These are phyloP conservation scores for Channa argus DNA, from an alignment of 2,113 vertebrate species.

Conservation along the genomic window DNA sequence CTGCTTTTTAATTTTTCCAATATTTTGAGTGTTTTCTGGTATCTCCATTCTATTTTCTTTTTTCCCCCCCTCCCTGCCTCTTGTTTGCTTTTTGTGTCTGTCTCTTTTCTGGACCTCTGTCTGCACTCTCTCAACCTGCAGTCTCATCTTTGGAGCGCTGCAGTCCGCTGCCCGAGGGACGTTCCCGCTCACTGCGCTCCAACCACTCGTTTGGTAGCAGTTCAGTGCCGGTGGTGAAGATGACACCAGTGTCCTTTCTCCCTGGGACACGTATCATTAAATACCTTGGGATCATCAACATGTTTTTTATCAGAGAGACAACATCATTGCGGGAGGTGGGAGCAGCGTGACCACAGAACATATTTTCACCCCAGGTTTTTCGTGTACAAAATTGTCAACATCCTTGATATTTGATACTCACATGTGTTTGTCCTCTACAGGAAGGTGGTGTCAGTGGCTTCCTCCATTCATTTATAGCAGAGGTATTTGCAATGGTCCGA, in stretches of 20 bases:
- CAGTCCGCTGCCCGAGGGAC: slow-evolving; percentile 90
- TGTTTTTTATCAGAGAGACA: slow-evolving; percentile 99
- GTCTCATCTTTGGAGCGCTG: slow-evolving; percentile 91
- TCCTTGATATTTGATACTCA: no score
- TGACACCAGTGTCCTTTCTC: slow-evolving; percentile 98
- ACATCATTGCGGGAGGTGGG: slow-evolving; percentile 96
- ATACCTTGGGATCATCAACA: slow-evolving; percentile 99
- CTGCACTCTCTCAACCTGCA: slow-evolving; percentile 66
- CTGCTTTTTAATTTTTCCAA: slow-evolving; percentile 30
- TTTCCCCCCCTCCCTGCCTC: not conserved
- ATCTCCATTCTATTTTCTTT: slow-evolving; percentile 52
- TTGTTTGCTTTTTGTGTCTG: slow-evolving; percentile 25
- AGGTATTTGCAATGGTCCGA: slow-evolving; percentile 98
- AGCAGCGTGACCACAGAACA: not conserved
- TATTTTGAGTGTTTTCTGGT: slow-evolving; percentile 60
- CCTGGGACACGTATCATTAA: slow-evolving; percentile 95
- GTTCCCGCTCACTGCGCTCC: slow-evolving; percentile 87
- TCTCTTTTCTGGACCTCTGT: slow-evolving; percentile 19
- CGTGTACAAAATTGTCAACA: no score
- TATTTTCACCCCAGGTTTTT: not conserved
- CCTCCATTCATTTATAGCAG: slow-evolving; percentile 95
- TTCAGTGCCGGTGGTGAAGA: slow-evolving; percentile 93
- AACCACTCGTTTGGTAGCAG: slow-evolving; percentile 82
- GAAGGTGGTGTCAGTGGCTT: slow-evolving; percentile 98
- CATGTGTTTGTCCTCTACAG: slow-evolving; percentile 72